These are phyloP conservation scores for Erithacus rubecula DNA, from an alignment of 2,797 vertebrate species.

Conservation along the genomic window DNA sequence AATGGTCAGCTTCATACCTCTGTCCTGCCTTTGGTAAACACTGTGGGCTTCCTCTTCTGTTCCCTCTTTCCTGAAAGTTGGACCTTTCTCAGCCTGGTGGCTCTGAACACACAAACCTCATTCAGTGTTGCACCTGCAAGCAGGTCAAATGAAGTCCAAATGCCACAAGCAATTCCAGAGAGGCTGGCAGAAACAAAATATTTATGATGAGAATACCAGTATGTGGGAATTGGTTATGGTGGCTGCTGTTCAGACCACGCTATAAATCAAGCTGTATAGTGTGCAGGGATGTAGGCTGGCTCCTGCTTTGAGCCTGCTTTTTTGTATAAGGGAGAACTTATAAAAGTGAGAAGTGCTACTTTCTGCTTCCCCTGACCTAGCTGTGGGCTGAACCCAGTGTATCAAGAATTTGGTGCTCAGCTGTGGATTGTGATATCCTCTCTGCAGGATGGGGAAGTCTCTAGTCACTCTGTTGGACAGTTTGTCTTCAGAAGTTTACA, in stretches of 20 bases:
- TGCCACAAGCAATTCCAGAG: not conserved
- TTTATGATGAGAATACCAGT: not conserved
- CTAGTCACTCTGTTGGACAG: not conserved
- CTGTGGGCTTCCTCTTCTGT: not conserved
- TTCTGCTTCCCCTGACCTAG: not conserved
- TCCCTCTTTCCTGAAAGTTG: not conserved
- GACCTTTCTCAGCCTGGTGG: not conserved
- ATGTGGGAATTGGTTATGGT: not conserved
- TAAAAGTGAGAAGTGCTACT: not conserved
- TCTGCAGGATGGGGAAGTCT: not conserved
- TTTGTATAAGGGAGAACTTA: not conserved
- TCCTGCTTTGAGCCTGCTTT: not conserved
- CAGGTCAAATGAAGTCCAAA: not conserved
- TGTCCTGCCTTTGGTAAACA: not conserved
- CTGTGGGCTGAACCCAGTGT: not conserved
- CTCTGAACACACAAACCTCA: not conserved
- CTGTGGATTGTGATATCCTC: not conserved
- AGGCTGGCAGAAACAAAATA: not conserved
- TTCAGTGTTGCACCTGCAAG: not conserved
- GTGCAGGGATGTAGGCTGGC: not conserved
- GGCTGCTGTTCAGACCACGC: accelerated
- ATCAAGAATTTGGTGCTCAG: not conserved
- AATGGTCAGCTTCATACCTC: accelerated
- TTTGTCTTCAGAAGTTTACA: not conserved
- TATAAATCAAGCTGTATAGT: not conserved